Base-by-base conservation (phyloP, 1,140 invertebrate genomes). In the Berghia stephanieae region DNA sequence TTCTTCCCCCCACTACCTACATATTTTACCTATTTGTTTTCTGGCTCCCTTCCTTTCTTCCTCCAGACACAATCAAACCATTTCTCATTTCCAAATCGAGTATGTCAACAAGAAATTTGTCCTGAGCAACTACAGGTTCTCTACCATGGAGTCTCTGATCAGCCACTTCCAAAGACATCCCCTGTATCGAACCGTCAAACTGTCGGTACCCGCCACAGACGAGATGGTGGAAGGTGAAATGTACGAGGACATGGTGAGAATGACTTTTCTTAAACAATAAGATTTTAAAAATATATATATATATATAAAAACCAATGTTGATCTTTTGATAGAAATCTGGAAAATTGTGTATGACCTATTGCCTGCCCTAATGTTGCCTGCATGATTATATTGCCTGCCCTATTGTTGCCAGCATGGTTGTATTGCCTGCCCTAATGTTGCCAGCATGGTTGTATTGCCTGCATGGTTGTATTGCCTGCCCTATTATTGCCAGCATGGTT, bases 81-180 rank as follows among this genome's bases (percentile, higher is more conserved):
- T 98, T 72, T 98, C 98, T 85, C 96, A 98, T 86, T 98, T 96
- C 89, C 92, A 95, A 68, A 95, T 98, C 31, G 95, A 94, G 87
- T 91, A 94, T 46, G 96, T 98, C 86, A 96, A 96, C 1, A 91
- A 96, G 0, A 86, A 97, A 0, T 98, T 95, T 85, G 94, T 93
- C 0, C 95, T 98, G 82, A 96, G 96, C 5, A 93, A 93, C 0
- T 94, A 94, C 60, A 93, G 95, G 83, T 98, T 98, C 90, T 95
- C 98, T 89, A 96, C 93, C 83, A 90, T 98, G 21, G 94, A 96
- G 0, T 95, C 97, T 78, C 91, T 98, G 78, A 93, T 98, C 0
- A 93, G 92, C 72, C 96, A 96, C 86, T 98, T 97, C 85, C 94
- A 96, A 87, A 24, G 21, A 3, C 67, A 70, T 21, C 75, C 71